Evolutionary conservation across 2,797 vertebrate genomes (phyloP).

Genomic region (Channa striata): DNA sequence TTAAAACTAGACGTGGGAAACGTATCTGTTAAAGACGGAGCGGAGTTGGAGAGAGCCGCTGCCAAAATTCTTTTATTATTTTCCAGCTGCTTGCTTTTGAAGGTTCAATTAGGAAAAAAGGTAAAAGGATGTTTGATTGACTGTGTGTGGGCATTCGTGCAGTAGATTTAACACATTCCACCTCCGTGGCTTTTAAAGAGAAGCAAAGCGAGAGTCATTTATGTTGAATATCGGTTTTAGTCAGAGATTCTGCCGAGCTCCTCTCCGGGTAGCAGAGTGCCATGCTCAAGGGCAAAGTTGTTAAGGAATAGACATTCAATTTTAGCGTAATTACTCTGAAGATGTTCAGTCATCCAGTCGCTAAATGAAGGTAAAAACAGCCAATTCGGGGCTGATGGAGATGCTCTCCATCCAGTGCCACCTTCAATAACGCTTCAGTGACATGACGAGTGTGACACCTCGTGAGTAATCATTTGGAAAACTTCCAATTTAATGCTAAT

Average conservation of each 20-base stretch:
- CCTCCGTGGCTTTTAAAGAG: neutral
- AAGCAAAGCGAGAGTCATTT: neutral
- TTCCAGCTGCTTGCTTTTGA: neutral
- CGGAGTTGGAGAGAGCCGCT: too few species aligned
- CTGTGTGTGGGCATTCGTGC: neutral
- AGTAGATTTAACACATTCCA: neutral
- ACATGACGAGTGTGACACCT: neutral
- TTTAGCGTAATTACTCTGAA: neutral
- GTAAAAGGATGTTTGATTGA: neutral
- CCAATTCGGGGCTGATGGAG: neutral
- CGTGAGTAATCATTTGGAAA: too few species aligned
- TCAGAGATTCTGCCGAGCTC: neutral
- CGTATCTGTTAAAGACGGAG: neutral
- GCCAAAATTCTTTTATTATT: neutral
- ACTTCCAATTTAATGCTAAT: too few species aligned
- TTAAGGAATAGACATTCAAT: neutral
- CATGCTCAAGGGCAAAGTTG: slow-evolving; percentile 4
- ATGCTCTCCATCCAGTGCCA: too few species aligned
- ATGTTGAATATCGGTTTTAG: neutral
- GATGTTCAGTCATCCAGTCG: neutral
- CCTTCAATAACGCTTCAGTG: too few species aligned
- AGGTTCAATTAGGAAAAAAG: neutral
- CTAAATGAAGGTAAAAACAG: neutral
- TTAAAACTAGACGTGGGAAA: neutral
- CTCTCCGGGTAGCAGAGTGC: neutral